Evolutionary conservation across 2,797 vertebrate genomes (phyloP).

Genomic region (Oreochromis mossambicus): DNA sequence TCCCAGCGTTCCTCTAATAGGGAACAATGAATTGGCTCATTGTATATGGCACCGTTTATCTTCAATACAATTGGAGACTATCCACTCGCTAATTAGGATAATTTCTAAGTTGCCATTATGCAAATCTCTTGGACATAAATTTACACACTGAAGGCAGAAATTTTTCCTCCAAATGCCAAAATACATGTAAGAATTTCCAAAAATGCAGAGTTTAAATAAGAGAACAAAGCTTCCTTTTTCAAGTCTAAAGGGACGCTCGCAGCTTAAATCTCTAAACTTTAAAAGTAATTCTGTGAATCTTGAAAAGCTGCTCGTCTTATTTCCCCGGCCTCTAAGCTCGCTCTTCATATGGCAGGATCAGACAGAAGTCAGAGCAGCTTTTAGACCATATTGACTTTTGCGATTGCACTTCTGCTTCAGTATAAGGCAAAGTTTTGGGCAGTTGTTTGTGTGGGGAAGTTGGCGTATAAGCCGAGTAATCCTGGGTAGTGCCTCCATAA

Average conservation of each 20-base stretch:
- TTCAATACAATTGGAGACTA: slow-evolving; percentile 42
- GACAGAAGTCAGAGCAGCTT: slow-evolving; percentile 43
- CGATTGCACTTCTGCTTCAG: slow-evolving; percentile 7
- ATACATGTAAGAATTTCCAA: slow-evolving; percentile 3
- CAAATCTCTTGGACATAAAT: slow-evolving; percentile 45
- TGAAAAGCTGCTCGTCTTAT: slow-evolving; percentile 1
- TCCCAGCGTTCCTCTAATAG: background rate
- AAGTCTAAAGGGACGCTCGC: background rate
- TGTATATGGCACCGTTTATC: slow-evolving; percentile 10
- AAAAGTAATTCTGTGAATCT: slow-evolving; percentile 16
- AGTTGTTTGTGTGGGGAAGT: slow-evolving; percentile 31
- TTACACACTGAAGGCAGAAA: background rate
- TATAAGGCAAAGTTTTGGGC: background rate
- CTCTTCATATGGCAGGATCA: background rate
- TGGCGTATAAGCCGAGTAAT: slow-evolving; percentile 52
- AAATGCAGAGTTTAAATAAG: background rate
- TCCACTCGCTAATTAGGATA: slow-evolving; percentile 59
- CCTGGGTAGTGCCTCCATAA: slow-evolving; percentile 48
- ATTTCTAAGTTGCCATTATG: slow-evolving; percentile 28
- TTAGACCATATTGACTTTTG: slow-evolving; percentile 51
- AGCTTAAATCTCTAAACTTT: slow-evolving; percentile 2
- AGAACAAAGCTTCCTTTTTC: background rate
- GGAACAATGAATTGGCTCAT: slow-evolving; percentile 57
- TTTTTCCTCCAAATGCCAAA: slow-evolving; percentile 16
- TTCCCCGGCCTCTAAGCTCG: background rate